Conservation (phyloP, 1,140 invertebrate species). For the Temnothorax nylanderi region DNA sequence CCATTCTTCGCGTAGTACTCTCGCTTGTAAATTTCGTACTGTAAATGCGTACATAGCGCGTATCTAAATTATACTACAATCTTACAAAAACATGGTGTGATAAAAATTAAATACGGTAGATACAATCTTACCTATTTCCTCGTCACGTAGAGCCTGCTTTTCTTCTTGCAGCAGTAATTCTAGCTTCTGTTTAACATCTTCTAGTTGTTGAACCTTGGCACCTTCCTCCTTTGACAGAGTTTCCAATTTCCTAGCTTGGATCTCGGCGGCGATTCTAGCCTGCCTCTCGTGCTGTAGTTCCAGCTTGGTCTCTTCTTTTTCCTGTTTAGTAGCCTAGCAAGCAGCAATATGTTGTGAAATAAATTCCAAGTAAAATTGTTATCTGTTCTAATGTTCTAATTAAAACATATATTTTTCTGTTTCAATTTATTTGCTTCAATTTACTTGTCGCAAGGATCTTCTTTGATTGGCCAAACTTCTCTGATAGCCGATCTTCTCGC, state of each 20-base stretch:
- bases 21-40: slow-evolving; percentile 82
- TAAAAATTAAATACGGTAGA: slow-evolving; percentile 9
- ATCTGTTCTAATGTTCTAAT: not conserved
- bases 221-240: slow-evolving; percentile 90
- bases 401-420: not conserved
- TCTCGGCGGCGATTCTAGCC: slow-evolving; percentile 89
- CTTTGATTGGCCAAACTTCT: slow-evolving; percentile 86
- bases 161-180: slow-evolving; percentile 92
- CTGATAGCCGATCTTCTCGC: slow-evolving; percentile 89
- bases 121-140: slow-evolving; percentile 89
- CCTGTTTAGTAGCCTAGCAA: slow-evolving; percentile 84
- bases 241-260: slow-evolving; percentile 88
- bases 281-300: slow-evolving; percentile 88
- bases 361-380: slow-evolving; percentile 33
- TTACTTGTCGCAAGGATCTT: slow-evolving; percentile 87
- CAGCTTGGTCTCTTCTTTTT: slow-evolving; percentile 86
- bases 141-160: slow-evolving; percentile 92
- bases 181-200: slow-evolving; percentile 88
- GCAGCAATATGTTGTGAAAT: slow-evolving; percentile 26
- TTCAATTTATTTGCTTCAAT: slow-evolving; percentile 55
- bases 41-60: slow-evolving; percentile 68
- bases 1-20: slow-evolving; percentile 93
- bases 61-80: not conserved
- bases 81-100: not conserved
- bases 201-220: slow-evolving; percentile 90